Evolutionary conservation across 2,113 vertebrate genomes (phyloP).

Genomic region (Panurus biarmicus): DNA sequence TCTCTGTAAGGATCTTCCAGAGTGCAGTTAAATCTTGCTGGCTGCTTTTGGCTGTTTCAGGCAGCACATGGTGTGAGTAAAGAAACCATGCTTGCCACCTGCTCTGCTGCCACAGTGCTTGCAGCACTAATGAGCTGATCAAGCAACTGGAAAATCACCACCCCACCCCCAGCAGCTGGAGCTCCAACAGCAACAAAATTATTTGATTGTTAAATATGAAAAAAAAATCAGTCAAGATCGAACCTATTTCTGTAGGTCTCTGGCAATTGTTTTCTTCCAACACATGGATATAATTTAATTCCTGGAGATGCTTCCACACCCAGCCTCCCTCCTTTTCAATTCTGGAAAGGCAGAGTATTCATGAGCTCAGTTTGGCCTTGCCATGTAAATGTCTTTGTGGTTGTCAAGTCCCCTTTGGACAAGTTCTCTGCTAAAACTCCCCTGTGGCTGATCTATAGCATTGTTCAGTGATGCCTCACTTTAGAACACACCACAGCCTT

Average conservation of each 20-base stretch:
- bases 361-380: conserved; percentile 3
- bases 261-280: not conserved
- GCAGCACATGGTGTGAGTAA: not conserved
- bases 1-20: not conserved
- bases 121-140: not conserved
- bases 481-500: not conserved
- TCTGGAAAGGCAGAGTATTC: not conserved
- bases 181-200: not conserved
- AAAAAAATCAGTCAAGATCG: not conserved
- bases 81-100: not conserved
- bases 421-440: not conserved
- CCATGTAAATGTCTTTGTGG: not conserved
- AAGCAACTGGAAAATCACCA: not conserved
- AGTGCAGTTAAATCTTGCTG: not conserved
- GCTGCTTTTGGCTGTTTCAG: not conserved
- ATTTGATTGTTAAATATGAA: not conserved
- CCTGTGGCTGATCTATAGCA: not conserved
- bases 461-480: conserved; percentile 24
- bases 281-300: conserved; percentile 31
- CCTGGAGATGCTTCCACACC: not conserved
- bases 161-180: not conserved
- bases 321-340: not conserved
- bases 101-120: not conserved
- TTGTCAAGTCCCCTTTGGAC: not conserved
- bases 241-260: not conserved